Base-by-base conservation (phyloP, 2,797 vertebrate species). In the Hozukius guyotensis region DNA sequence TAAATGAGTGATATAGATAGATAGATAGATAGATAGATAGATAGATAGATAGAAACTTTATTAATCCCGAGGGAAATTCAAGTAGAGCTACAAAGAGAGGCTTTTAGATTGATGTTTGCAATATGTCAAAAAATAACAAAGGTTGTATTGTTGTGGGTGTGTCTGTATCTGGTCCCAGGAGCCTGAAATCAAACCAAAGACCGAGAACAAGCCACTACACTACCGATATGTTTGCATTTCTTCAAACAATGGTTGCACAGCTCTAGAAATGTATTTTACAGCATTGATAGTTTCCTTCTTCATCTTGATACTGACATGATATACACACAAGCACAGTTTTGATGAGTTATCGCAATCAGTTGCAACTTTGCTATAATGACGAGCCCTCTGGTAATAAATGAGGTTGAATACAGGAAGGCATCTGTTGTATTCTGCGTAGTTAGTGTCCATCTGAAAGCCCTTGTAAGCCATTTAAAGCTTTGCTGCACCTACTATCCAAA, bases 1-100 rank as follows among this genome's bases (percentile, higher is more conserved):
- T 57, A 34, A 76, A 55, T 52, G 16, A 70, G 24, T 67, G 60
- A 87, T 52, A 22, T 24, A 57, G n/a, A n/a, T n/a, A n/a, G n/a
- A n/a, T n/a, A n/a, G n/a, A n/a, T n/a, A n/a, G n/a, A n/a, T n/a
- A n/a, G n/a, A n/a, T n/a, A n/a, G n/a, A n/a, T n/a, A n/a, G n/a
- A n/a, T n/a, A n/a, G n/a, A n/a, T n/a, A n/a, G n/a, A n/a, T n/a
- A n/a, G n/a, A n/a, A n/a, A n/a, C n/a, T n/a, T n/a, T n/a, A n/a
- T n/a, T n/a, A n/a, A n/a, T n/a, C n/a, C n/a, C n/a, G n/a, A n/a
- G n/a, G n/a, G n/a, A n/a, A n/a, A n/a, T n/a, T n/a, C n/a, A n/a
- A n/a, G n/a, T n/a, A n/a, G 49, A 25, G 20, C 36, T 0, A 12
- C 29, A 66, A 64, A 46, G 46, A 8, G 56, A 75, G 46, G 61